Percentiles rank a stretch among this genome's conserved stretches.
phyloP scores from a whole-genome alignment of 2,888 invertebrate species.

The Melipona beecheii region DNA sequence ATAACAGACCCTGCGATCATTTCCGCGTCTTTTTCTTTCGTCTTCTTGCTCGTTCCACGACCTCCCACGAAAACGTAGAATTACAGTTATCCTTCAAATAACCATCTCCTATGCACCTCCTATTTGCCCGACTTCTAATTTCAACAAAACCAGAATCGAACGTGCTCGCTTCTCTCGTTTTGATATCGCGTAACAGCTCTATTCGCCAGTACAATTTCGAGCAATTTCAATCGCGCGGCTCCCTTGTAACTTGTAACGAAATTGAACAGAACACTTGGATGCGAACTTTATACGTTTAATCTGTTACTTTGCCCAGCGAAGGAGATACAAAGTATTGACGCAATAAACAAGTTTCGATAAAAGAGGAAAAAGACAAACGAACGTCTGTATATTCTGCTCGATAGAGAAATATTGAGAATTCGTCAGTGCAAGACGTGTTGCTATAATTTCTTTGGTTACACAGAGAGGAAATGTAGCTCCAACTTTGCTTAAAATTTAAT shows the following conservation, averaged over 20 bases:
- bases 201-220: background rate
- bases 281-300: background rate
- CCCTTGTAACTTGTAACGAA: background rate
- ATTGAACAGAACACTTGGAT: too few relatives aligned
- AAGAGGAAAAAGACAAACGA: too few relatives aligned
- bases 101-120: background rate
- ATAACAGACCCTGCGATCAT: background rate
- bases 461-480: too few relatives aligned
- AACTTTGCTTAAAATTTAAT: too few relatives aligned
- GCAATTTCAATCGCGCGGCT: background rate
- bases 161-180: background rate
- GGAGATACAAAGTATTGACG: too few relatives aligned
- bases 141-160: background rate
- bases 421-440: too few relatives aligned
- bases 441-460: too few relatives aligned
- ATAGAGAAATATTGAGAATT: too few relatives aligned
- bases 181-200: background rate
- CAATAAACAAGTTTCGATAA: too few relatives aligned
- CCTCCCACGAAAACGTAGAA: slow-evolving; percentile 2
- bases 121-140: slow-evolving; percentile 21
- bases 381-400: too few relatives aligned
- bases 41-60: background rate
- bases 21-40: background rate
- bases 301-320: too few relatives aligned
- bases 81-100: slow-evolving; percentile 46